Evolutionary conservation across 2,888 invertebrate genomes (phyloP), one percentile per base, ranked within the genome.

Genomic region (Eustalomyia histrio): DNA sequence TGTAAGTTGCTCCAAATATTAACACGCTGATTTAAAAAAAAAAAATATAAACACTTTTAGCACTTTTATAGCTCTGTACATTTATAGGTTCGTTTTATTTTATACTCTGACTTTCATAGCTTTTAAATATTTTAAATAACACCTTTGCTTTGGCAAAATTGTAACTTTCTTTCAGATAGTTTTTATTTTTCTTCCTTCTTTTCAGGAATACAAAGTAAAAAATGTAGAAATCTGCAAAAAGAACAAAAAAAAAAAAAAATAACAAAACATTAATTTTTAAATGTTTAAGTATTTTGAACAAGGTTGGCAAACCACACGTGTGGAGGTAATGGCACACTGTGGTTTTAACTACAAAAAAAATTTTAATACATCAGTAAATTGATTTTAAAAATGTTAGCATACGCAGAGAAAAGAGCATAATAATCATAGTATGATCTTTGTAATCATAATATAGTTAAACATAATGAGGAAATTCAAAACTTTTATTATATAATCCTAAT

Each of bases 241-340:
- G 33, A 67, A 72, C 64, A 69, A 64, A 18, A 65, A 17, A 39
- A n/a, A 43, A 7, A 33, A 47, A 72, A 55, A 7, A 33, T 35
- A 72, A 55, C 68, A 55, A 57, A 74, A 73, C 17, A 39, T 39
- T 39, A 55, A 67, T 72, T 17, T 79, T 79, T 73, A 68, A 78
- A 73, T 73, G 73, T 68, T 79, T 73, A 55, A 50, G 47, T 68
- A 73, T 21, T 68, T 39, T 7, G 3, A 29, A 29, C 29, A 29
- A 29, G 29, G 7, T 29, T 29, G 29, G 29, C 4, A 39, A 8
- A 39, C 12, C 12, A 2, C 1, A 9, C 10, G 4, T 9, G 7
- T 29, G 7, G 2, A 12, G 12, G 12, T 14, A 39, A 39, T 39
- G 39, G 10, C 14, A 39, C 12, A 39, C 12, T 12, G 39, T 39